Conservation (phyloP, 2,888 invertebrate genomes). For the Erynnis tages region DNA sequence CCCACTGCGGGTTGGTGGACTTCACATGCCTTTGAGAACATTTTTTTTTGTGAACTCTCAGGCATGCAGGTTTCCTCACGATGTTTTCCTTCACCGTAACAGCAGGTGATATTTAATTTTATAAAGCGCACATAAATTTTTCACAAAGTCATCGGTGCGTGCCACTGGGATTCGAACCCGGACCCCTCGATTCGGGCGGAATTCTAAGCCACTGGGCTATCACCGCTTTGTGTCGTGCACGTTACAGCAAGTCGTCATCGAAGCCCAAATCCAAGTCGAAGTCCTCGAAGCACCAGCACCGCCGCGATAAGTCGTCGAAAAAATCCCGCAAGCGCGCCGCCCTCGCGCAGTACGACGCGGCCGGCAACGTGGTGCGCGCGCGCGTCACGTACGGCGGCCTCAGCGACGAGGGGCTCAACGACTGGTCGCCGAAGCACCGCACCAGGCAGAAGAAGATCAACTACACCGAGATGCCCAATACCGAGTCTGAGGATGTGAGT, state of each 20-base stretch:
- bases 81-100: too few species aligned
- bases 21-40: too few species aligned
- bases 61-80: too few species aligned
- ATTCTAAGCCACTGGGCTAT: too few species aligned
- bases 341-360: constrained; percentile 66
- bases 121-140: too few species aligned
- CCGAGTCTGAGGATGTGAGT: constrained; percentile 88
- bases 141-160: too few species aligned
- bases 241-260: constrained; percentile 27
- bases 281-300: constrained; percentile 36
- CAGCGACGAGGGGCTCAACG: constrained; percentile 74
- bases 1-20: too few species aligned
- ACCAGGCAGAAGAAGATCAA: constrained; percentile 88
- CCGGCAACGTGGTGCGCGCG: constrained; percentile 61
- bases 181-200: too few species aligned
- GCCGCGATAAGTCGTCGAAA: constrained; percentile 43
- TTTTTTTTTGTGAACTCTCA: too few species aligned
- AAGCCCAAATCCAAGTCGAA: constrained; percentile 37
- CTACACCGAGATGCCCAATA: constrained; percentile 88
- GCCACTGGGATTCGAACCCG: too few species aligned
- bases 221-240: too few species aligned
- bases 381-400: constrained; percentile 81
- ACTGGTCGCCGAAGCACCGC: constrained; percentile 83
- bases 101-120: too few species aligned
- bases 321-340: constrained; percentile 45